Conservation (phyloP, 2,888 invertebrate species). For the Drosophila meridiana region DNA sequence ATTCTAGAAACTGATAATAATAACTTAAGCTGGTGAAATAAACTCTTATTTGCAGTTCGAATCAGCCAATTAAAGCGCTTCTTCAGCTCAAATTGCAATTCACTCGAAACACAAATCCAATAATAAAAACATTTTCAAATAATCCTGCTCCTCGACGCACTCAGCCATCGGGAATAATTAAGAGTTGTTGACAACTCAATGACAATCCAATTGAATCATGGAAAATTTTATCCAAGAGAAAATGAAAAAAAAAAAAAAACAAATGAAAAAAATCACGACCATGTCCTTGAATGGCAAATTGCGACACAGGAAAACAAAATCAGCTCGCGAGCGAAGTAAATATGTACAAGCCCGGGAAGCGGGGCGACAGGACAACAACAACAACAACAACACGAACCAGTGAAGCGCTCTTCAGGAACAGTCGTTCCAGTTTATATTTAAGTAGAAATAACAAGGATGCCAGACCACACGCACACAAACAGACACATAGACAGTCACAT, state of each 20-base stretch:
- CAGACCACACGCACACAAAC: conserved; percentile 16
- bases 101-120: conserved; percentile 18
- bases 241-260: neutral
- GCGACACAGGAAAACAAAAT: conserved; percentile 49
- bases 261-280: conserved; percentile 46
- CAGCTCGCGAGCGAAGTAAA: conserved; percentile 24
- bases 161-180: conserved; percentile 8
- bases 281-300: conserved; percentile 72
- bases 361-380: conserved; percentile 9
- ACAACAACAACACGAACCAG: neutral
- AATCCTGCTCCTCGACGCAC: neutral
- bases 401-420: conserved; percentile 21
- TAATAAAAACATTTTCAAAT: conserved; percentile 7
- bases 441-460: conserved; percentile 50
- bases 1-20: neutral
- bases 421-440: conserved; percentile 30
- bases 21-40: neutral
- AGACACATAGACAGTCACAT: neutral
- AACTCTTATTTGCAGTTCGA: neutral
- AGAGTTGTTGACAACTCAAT: conserved; percentile 13
- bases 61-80: neutral
- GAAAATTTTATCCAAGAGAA: conserved; percentile 33
- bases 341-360: conserved; percentile 20
- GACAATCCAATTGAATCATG: conserved; percentile 55
- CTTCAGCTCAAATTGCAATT: neutral